phyloP scores from a whole-genome alignment of 2,113 vertebrate species.

The Ciconia boyciana region DNA sequence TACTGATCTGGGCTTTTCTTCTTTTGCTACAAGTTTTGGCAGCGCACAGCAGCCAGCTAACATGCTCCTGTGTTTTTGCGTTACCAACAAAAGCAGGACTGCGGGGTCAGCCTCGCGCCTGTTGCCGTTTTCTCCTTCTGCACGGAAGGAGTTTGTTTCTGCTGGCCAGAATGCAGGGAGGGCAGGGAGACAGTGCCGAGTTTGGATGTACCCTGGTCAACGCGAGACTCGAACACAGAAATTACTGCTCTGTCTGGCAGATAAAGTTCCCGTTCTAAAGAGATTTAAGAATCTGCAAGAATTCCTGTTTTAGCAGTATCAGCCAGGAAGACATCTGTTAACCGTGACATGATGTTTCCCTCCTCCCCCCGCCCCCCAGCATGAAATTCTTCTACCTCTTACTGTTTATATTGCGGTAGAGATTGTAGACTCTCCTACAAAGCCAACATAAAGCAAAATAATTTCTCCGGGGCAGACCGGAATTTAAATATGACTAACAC shows the following conservation, averaged over 20 bases:
- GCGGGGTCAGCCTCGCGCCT: not conserved
- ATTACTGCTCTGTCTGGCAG: not conserved
- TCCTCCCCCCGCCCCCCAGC: not conserved
- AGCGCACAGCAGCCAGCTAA: not conserved
- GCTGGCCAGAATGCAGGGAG: not conserved
- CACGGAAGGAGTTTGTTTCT: not conserved
- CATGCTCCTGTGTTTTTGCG: not conserved
- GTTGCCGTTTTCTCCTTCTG: not conserved
- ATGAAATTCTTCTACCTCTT: not conserved
- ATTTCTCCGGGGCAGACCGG: not conserved
- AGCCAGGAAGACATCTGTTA: constrained; percentile 64
- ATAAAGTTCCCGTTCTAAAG: not conserved
- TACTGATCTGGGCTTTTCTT: not conserved
- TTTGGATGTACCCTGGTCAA: not conserved
- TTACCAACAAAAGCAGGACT: not conserved
- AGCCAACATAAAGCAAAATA: not conserved
- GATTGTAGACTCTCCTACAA: not conserved
- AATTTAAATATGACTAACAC: not conserved
- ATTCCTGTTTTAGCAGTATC: constrained; percentile 37
- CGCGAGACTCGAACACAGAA: not conserved
- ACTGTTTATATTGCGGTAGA: not conserved
- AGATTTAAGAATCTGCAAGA: not conserved
- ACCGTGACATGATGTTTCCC: constrained; percentile 31
- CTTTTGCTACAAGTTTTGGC: not conserved
- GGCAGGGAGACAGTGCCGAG: not conserved